Evolutionary conservation across 2,888 invertebrate genomes (phyloP), one percentile per base, ranked within the genome.

Genomic region (Dynastes grantii): DNA sequence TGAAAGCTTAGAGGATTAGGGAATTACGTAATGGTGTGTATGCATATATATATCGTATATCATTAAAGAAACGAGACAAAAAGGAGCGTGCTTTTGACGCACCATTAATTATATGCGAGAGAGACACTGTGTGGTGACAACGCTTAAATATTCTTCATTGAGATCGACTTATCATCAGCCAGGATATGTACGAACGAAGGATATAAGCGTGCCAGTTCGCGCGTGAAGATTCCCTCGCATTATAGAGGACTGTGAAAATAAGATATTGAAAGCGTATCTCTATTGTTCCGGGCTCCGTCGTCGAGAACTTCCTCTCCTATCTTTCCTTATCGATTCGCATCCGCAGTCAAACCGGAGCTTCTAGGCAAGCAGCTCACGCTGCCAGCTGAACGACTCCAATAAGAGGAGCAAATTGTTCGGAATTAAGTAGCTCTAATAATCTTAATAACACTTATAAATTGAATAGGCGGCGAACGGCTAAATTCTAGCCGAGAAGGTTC

Each of bases 231-330:
- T 73, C 73, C 73, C 55, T n/a, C 9, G 73, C 73, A 61, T 73
- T 73, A 73, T 58, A 61, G 73, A 73, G 73, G 22, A 58, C 73
- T 73, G 73, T 73, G 73, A 61, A 73, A 73, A 73, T 73, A 73
- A 73, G 73, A 73, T 73, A 73, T 73, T 73, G 73, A 73, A 73
- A 73, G 58, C 73, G 73, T 73, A 73, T 73, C 73, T 73, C 73
- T 73, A 73, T 73, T 73, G 73, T 73, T 73, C 73, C 73, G 73
- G 71, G 73, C 73, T 16, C 9, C 55, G 55, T 22, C 55, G 73
- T 73, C 73, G 73, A 58, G 58, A 73, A 73, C 58, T 73, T 73
- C 73, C 73, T 73, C 51, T 73, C 73, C 58, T 73, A 73, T 73
- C 73, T 73, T 73, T n/a, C 73, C 40, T 73, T 58, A 73, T 73